Percentiles rank a stretch among this genome's conserved stretches.
Conservation (phyloP, 1,140 invertebrate species). For the Maconellicoccus hirsutus region DNA sequence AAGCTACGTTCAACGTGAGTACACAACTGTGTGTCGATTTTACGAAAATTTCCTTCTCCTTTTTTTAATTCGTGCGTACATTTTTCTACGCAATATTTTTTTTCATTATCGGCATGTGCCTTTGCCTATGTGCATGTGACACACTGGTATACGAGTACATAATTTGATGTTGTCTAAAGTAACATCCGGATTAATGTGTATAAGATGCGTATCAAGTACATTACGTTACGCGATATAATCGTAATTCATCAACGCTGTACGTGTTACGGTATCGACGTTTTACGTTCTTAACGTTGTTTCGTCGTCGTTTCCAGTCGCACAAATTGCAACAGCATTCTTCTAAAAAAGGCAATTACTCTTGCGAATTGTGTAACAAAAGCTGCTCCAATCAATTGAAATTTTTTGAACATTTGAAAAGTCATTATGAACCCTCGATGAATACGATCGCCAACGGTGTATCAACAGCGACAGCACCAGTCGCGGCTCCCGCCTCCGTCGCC, state of each 20-base stretch:
- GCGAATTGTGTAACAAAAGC: conserved; percentile 51
- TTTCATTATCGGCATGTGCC: no score
- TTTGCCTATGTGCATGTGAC: no score
- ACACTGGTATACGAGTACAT: no score
- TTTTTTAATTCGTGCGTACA: not conserved
- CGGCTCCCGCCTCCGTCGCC: conserved; percentile 8
- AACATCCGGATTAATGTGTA: no score
- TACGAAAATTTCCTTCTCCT: not conserved
- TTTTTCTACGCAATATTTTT: no score
- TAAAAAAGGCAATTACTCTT: conserved; percentile 39
- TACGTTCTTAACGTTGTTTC: not conserved
- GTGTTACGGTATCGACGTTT: no score
- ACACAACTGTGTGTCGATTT: not conserved
- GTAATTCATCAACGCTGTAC: no score
- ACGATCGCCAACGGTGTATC: conserved; percentile 20
- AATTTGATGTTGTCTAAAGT: no score
- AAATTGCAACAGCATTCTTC: conserved; percentile 20
- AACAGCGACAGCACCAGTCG: conserved; percentile 8
- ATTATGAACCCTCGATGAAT: conserved; percentile 51
- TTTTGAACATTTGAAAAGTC: conserved; percentile 65
- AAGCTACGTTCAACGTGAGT: conserved; percentile 30
- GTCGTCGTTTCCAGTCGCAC: not conserved
- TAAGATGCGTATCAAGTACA: no score
- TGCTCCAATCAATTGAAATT: conserved; percentile 59
- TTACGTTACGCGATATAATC: no score